Base-by-base conservation (phyloP, 2,797 vertebrate species). In the Peromyscus attwateri region DNA sequence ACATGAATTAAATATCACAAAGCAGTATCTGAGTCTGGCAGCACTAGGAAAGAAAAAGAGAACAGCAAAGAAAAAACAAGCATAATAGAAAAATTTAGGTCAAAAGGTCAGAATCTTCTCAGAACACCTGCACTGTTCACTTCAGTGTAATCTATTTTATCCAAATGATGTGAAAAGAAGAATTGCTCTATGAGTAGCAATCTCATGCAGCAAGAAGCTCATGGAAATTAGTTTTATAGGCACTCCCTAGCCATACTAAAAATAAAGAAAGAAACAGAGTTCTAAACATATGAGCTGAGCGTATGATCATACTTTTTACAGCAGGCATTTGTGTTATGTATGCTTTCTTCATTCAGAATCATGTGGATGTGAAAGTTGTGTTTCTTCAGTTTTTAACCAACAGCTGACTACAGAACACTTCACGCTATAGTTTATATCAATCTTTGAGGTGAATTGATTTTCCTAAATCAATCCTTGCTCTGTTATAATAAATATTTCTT, bases 1-100 rank as follows among this genome's bases (percentile, higher is more conserved):
- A 79, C 70, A 94, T 77, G 49, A 90, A 92, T 94, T 82, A 92
- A 83, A 94, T 37, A 92, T 94, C 73, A 92, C n/a, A 94, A 90
- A 82, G 5, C 25, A 64, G 49, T 85, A 85, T n/a, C 23, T 70
- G 60, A 76, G 27, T 81, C 62, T 94, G 92, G 73, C 37, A 89
- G 80, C 23, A 40, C 29, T 55, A 31, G 81, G 12, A 62, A 80
- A 60, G 13, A 25, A 25, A n/a, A 89, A 57, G n/a, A 37, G 12
- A 85, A 40, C 0, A 76, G 17, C 31, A 31, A 31, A 25, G 49
- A 34, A 16, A 71, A 57, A 64, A 62, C 17, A 89, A 57, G 17
- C 29, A 88, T 84, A 84, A 73, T 68, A 96, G 71, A 91, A 83
- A 93, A 70, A 2, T 55, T 84, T 62, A 43, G 25, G 34, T 46